These are phyloP conservation scores for Leptinotarsa rubiginosa DNA, from an alignment of 2,888 invertebrate species.

Conservation along the genomic window DNA sequence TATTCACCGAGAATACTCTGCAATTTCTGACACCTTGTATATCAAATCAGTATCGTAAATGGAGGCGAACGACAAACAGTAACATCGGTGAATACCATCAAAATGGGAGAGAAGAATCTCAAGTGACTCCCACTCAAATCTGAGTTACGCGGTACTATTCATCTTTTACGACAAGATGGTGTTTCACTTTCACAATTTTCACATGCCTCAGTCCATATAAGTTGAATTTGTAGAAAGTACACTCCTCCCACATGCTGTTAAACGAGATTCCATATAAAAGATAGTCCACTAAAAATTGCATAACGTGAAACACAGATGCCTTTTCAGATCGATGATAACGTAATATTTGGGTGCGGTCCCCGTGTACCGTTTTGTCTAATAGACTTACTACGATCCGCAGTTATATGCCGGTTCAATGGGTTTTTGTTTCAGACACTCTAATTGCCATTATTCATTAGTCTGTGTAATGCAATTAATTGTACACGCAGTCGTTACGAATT, in stretches of 20 bases:
- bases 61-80: no score
- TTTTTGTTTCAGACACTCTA: constrained; percentile 9
- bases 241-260: constrained; percentile 42
- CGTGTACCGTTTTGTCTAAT: constrained; percentile 37
- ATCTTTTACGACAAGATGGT: constrained; percentile 38
- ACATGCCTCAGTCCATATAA: constrained; percentile 39
- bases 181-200: constrained; percentile 49
- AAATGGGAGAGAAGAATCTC: background rate
- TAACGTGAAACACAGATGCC: constrained; percentile 36
- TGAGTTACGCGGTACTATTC: constrained; percentile 18
- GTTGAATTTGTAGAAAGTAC: constrained; percentile 45
- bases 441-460: background rate
- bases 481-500: background rate
- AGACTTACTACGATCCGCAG: constrained; percentile 5
- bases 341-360: constrained; percentile 41
- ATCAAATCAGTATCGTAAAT: no score
- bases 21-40: no score
- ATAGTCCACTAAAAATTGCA: constrained; percentile 36
- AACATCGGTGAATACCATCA: no score
- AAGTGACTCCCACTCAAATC: constrained; percentile 4
- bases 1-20: no score
- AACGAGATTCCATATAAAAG: constrained; percentile 28
- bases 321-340: constrained; percentile 32
- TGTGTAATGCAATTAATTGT: background rate
- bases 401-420: constrained; percentile 11